Evolutionary conservation across 2,113 vertebrate genomes (phyloP).

Genomic region (Aepyceros melampus): DNA sequence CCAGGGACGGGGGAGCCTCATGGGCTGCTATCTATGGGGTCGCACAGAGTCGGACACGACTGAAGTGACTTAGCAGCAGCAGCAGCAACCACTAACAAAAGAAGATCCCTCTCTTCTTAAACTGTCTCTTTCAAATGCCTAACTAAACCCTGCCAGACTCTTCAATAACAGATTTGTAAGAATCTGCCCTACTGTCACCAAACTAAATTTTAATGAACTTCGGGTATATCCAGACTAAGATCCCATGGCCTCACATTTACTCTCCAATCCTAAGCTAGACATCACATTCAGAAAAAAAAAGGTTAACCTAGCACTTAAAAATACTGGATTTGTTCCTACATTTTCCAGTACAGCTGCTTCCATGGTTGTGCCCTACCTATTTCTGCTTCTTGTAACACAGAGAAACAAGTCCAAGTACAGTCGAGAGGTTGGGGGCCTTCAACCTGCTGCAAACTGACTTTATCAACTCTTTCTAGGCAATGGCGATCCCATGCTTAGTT

Average conservation of each 20-base stretch:
- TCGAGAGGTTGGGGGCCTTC: background rate
- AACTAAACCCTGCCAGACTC: background rate
- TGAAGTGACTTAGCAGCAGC: no score
- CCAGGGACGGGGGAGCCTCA: no score
- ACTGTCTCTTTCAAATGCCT: background rate
- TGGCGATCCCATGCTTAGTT: background rate
- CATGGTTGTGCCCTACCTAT: background rate
- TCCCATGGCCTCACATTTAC: background rate
- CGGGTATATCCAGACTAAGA: background rate
- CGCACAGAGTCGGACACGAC: no score
- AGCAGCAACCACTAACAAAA: background rate
- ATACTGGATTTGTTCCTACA: background rate
- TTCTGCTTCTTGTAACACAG: background rate
- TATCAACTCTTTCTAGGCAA: background rate
- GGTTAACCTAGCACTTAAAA: background rate
- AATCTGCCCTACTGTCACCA: background rate
- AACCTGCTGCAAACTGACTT: background rate
- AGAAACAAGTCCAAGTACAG: background rate
- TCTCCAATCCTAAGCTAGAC: background rate
- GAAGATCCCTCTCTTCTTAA: background rate
- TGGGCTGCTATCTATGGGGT: no score
- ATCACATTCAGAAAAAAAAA: background rate
- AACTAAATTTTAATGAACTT: background rate
- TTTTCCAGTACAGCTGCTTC: background rate
- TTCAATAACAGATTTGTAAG: background rate